Conservation (phyloP, 2,888 invertebrate genomes). For the Eurois occulta region DNA sequence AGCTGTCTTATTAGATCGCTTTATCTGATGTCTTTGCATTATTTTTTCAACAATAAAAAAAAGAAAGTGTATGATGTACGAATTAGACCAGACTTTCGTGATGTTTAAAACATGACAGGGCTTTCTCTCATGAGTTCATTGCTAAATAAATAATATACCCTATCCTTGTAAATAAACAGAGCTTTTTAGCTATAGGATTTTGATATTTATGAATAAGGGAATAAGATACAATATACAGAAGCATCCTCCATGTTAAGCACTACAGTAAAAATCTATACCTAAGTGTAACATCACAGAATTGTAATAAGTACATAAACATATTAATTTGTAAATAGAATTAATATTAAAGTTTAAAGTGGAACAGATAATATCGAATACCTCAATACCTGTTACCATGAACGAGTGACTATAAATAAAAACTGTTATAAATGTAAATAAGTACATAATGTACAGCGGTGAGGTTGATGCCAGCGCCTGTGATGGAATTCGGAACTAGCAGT, state of each 20-base stretch:
- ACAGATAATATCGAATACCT: constrained; percentile 70
- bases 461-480: constrained; percentile 27
- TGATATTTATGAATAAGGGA: constrained; percentile 51
- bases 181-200: constrained; percentile 40
- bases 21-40: neutral
- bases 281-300: constrained; percentile 63
- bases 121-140: neutral
- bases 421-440: constrained; percentile 57
- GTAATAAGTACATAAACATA: constrained; percentile 60
- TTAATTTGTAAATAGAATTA: constrained; percentile 65
- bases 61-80: neutral
- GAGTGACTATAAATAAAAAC: constrained; percentile 47
- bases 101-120: neutral
- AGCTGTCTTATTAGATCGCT: neutral
- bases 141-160: constrained; percentile 14
- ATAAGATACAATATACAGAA: constrained; percentile 41
- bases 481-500: constrained; percentile 16
- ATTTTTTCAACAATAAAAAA: neutral
- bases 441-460: constrained; percentile 11
- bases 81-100: neutral
- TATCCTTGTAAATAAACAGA: constrained; percentile 51
- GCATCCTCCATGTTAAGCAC: constrained; percentile 27
- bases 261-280: constrained; percentile 43
- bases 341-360: constrained; percentile 60
- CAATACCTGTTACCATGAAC: constrained; percentile 69